Conservation (phyloP, 2,888 invertebrate species). For the Phlogophora meticulosa region DNA sequence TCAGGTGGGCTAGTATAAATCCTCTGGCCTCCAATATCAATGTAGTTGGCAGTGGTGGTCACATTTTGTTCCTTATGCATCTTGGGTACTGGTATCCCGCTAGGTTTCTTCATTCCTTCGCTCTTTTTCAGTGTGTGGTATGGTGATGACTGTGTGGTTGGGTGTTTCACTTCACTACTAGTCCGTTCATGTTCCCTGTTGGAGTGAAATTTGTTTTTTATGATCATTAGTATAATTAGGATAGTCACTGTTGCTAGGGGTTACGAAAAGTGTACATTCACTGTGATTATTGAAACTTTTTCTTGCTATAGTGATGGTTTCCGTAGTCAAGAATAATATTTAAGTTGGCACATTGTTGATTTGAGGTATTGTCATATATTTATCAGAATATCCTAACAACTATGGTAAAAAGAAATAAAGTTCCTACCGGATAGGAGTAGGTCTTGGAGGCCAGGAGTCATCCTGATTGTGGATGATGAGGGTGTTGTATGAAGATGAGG, state of each 20-base stretch:
- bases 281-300: no score
- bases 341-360: no score
- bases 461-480: slow-evolving; percentile 95
- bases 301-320: no score
- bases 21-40: slow-evolving; percentile 88
- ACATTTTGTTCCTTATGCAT: slow-evolving; percentile 85
- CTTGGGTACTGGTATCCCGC: slow-evolving; percentile 88
- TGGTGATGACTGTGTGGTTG: slow-evolving; percentile 85
- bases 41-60: slow-evolving; percentile 85
- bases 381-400: no score
- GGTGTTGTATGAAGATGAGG: slow-evolving; percentile 95
- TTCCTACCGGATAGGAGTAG: slow-evolving; percentile 87
- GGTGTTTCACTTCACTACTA: slow-evolving; percentile 87
- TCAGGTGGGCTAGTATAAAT: slow-evolving; percentile 89
- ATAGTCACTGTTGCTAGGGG: background rate
- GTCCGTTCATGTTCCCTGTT: slow-evolving; percentile 88
- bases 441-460: slow-evolving; percentile 93
- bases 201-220: background rate
- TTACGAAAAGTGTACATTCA: no score
- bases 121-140: slow-evolving; percentile 87
- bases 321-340: no score
- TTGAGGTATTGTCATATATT: no score
- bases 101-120: slow-evolving; percentile 85
- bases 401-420: background rate
- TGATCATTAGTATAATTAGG: background rate